Evolutionary conservation across 2,113 vertebrate genomes (phyloP).

Genomic region (Drymodes brunneopygia): DNA sequence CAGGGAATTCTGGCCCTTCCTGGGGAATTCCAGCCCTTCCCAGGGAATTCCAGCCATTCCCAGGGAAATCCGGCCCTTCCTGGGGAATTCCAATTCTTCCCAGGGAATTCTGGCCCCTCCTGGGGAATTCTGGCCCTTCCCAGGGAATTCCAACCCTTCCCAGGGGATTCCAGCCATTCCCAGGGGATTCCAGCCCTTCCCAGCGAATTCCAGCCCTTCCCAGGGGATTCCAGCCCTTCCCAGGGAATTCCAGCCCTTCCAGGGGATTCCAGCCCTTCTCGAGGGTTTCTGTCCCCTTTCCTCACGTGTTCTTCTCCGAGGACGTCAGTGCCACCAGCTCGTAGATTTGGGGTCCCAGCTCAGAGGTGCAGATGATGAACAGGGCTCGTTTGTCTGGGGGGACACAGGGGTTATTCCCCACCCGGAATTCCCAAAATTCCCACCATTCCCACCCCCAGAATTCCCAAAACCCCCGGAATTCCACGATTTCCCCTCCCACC

Average conservation of each 20-base stretch:
- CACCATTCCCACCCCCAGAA: not conserved
- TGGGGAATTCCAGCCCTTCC: no score
- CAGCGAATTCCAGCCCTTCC: not conserved
- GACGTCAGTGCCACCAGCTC: constrained; percentile 85
- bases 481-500: not conserved
- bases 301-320: constrained; percentile 89
- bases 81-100: no score
- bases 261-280: not conserved
- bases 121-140: no score
- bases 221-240: not conserved
- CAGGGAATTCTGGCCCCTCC: no score
- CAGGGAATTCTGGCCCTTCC: no score
- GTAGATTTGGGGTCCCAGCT: constrained; percentile 88
- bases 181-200: no score
- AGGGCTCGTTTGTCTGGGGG: constrained; percentile 86
- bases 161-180: no score
- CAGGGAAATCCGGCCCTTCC: no score
- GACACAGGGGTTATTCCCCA: not conserved
- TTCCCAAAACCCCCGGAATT: not conserved
- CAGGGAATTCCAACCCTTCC: no score
- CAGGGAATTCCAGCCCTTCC: not conserved
- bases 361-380: constrained; percentile 91
- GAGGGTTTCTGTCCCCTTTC: no score
- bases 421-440: not conserved
- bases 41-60: no score